Evolutionary conservation across 2,797 vertebrate species (phyloP).

Genomic region (Karalla daura): DNA sequence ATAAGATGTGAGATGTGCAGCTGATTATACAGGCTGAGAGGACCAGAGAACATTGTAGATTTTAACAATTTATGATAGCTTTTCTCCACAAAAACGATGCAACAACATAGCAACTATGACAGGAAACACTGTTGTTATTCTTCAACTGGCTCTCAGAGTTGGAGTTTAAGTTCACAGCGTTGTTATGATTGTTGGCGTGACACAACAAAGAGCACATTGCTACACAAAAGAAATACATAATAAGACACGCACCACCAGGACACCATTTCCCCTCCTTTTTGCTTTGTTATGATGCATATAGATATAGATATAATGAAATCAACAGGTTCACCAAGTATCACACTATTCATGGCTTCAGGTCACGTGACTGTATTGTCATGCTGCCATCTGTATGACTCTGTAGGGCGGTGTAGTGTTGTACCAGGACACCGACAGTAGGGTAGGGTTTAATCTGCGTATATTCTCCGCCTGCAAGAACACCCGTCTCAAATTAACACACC

Average conservation of each 20-base stretch:
- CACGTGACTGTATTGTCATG: background rate
- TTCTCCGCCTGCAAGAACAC: too few relatives aligned
- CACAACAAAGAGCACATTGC: fast-evolving
- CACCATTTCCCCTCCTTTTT: background rate
- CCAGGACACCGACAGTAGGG: too few relatives aligned
- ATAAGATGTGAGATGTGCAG: background rate
- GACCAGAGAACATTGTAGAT: background rate
- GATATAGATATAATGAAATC: too few relatives aligned
- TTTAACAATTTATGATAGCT: background rate
- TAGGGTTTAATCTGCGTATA: too few relatives aligned
- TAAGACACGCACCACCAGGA: background rate
- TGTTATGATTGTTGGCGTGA: background rate
- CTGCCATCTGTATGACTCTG: too few relatives aligned
- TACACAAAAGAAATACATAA: background rate
- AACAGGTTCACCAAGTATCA: background rate
- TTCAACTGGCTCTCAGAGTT: too few relatives aligned
- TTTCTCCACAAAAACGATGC: background rate
- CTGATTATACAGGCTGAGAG: background rate
- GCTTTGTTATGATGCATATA: background rate
- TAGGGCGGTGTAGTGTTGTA: too few relatives aligned
- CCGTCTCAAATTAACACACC: too few relatives aligned
- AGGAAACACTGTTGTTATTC: background rate
- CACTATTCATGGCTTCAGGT: too few relatives aligned
- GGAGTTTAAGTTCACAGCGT: background rate
- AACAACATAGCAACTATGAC: background rate